These are phyloP conservation scores for Podabrus alpinus DNA, from an alignment of 2,888 invertebrate genomes.

Conservation along the genomic window DNA sequence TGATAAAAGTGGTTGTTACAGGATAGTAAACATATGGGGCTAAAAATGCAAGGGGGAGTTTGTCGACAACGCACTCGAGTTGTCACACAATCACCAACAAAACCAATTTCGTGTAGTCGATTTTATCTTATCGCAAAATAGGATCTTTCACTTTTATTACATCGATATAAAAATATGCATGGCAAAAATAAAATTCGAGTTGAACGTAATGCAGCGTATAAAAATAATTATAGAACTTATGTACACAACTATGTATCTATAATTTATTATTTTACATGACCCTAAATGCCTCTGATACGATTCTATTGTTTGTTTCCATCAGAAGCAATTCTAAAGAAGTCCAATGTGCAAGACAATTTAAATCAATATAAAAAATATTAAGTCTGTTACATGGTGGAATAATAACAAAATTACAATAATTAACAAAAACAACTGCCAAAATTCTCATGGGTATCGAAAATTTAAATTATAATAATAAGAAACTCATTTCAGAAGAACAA, in stretches of 20 bases:
- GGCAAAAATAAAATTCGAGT: background rate
- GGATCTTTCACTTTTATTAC: background rate
- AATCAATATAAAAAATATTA: background rate
- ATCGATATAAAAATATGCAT: background rate
- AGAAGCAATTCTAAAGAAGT: background rate
- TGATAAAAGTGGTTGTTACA: constrained; percentile 7
- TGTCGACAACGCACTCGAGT: background rate
- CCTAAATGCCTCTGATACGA: background rate
- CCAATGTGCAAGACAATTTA: background rate
- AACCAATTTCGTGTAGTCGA: background rate
- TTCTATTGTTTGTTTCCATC: background rate
- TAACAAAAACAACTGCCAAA: too few relatives aligned
- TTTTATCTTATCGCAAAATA: background rate
- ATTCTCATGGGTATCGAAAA: too few relatives aligned
- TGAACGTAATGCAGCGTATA: too few relatives aligned
- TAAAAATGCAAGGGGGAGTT: background rate
- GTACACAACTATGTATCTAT: background rate
- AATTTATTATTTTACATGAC: background rate
- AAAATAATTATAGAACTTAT: background rate
- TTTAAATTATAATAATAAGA: too few relatives aligned
- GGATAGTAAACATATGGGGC: constrained; percentile 3
- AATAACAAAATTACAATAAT: too few relatives aligned
- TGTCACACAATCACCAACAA: background rate
- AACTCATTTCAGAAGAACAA: background rate
- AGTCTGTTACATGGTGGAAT: background rate